phyloP scores from a whole-genome alignment of 1,140 invertebrate species.

The Saccostrea echinata region DNA sequence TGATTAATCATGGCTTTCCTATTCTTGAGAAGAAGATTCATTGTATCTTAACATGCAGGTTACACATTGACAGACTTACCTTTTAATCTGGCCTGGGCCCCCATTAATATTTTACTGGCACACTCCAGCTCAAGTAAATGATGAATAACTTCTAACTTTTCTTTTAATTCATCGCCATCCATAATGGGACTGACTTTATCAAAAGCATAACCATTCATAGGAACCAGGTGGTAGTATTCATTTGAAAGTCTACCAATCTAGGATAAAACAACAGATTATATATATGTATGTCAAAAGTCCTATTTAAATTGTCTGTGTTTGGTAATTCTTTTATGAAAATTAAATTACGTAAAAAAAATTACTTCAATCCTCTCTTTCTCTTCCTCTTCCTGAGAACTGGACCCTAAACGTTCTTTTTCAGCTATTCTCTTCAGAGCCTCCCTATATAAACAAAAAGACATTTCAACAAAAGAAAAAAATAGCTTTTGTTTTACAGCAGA shows the following conservation, averaged over 20 bases:
- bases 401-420: not conserved
- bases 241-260: constrained; percentile 80
- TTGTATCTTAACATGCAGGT: no score
- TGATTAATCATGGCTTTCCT: no score
- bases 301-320: not conserved
- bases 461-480: not conserved
- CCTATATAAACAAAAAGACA: not conserved
- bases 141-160: constrained; percentile 73
- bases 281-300: not conserved
- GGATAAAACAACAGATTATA: not conserved
- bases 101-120: constrained; percentile 78
- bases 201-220: constrained; percentile 78
- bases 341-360: not conserved
- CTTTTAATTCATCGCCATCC: constrained; percentile 69
- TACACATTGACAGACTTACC: no score
- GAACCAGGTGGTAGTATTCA: constrained; percentile 81
- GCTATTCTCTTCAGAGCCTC: not conserved
- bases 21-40: no score
- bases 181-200: constrained; percentile 79
- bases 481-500: not conserved
- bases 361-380: not conserved
- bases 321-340: not conserved
- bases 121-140: constrained; percentile 79
- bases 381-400: not conserved
- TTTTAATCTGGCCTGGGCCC: constrained; percentile 72